Conservation (phyloP, 2,113 vertebrate species). For the Mesitornis unicolor region DNA sequence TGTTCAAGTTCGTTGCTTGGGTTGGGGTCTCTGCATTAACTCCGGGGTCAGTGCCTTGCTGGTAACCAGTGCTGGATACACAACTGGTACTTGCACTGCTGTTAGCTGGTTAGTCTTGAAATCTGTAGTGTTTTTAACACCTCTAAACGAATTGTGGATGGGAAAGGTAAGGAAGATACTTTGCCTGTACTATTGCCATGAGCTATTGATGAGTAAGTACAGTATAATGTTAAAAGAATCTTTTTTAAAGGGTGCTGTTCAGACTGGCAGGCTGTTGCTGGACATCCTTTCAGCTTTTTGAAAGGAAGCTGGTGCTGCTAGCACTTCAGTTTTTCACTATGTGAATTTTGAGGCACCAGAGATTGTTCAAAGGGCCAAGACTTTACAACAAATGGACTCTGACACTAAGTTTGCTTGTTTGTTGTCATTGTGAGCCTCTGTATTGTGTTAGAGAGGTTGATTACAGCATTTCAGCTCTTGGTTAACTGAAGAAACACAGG, state of each 20-base stretch:
- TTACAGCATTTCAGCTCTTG: background rate
- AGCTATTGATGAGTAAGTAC: fast-evolving
- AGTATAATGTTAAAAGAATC: fast-evolving
- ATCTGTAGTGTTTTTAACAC: background rate
- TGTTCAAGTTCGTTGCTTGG: fast-evolving
- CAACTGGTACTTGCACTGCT: fast-evolving
- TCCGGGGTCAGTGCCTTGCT: no score
- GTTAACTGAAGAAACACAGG: background rate
- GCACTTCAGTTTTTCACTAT: background rate
- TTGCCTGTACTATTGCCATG: fast-evolving
- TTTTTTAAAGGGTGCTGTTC: background rate
- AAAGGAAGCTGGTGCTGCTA: background rate
- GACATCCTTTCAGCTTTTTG: background rate
- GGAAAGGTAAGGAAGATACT: background rate
- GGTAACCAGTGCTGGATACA: fast-evolving
- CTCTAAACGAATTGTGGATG: fast-evolving
- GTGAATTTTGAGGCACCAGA: background rate
- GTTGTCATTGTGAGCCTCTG: background rate
- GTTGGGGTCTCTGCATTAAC: background rate
- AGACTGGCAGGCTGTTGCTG: fast-evolving
- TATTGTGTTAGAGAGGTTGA: background rate
- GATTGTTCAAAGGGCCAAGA: background rate
- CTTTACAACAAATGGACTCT: fast-evolving
- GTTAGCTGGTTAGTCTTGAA: fast-evolving
- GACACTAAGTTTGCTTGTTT: fast-evolving